phyloP scores from a whole-genome alignment of 1,140 invertebrate species.

The Onthophagus taurus region DNA sequence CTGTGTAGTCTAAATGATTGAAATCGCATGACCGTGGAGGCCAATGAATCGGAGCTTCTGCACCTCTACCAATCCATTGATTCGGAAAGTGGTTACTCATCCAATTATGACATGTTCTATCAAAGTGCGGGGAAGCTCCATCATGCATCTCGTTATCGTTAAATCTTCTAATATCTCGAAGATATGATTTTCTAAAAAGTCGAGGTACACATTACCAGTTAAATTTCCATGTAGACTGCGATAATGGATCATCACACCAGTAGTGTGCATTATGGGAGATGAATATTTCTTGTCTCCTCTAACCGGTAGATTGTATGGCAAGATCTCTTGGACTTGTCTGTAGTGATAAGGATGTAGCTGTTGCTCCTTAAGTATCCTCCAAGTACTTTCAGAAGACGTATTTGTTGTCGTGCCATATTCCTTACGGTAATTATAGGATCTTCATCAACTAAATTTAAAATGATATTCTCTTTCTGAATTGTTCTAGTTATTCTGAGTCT shows the following conservation, averaged over 20 bases:
- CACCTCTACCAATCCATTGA: not conserved
- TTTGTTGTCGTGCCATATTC: not conserved
- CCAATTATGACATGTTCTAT: not conserved
- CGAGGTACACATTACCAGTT: not conserved
- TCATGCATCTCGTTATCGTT: not conserved
- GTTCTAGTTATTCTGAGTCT: not conserved
- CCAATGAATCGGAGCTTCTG: not conserved
- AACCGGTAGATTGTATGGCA: not conserved
- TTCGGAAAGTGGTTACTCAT: not conserved
- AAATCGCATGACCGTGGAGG: not conserved
- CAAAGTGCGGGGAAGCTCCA: not conserved
- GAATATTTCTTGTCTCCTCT: slow-evolving; percentile 24
- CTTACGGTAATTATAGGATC: not conserved
- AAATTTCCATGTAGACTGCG: not conserved
- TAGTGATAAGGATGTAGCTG: slow-evolving; percentile 1
- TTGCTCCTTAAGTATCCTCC: not conserved
- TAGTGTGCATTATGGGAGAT: slow-evolving; percentile 32
- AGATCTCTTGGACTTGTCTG: not conserved
- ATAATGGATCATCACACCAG: not conserved
- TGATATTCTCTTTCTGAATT: not conserved
- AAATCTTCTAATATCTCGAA: not conserved
- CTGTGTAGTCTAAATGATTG: not conserved
- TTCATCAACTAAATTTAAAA: not conserved
- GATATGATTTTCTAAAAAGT: not conserved
- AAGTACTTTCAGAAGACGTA: not conserved